A percentile compares a stretch with the other conserved stretches of the same genome.
Conservation (phyloP, 2,113 vertebrate genomes). For the Oryzias javanicus region DNA sequence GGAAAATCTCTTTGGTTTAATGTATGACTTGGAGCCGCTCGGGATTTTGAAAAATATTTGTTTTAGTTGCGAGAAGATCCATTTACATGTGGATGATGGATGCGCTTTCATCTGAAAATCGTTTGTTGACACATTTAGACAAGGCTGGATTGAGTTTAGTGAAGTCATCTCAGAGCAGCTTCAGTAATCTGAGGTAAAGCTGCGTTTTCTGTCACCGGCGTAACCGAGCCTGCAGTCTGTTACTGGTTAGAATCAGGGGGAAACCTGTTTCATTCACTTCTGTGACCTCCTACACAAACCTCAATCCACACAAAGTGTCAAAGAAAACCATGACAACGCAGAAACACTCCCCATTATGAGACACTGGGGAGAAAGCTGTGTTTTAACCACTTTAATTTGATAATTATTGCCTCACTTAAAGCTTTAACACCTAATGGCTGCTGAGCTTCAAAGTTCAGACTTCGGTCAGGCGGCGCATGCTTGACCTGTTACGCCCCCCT, state of each 20-base stretch:
- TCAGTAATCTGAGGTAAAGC: too few species aligned
- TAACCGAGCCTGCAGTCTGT: too few species aligned
- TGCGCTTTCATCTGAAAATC: too few species aligned
- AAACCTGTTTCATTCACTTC: background rate
- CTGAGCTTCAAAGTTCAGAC: slow-evolving; percentile 52
- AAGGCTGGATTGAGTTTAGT: too few species aligned
- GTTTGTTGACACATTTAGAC: too few species aligned
- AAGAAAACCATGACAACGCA: background rate
- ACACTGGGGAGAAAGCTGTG: slow-evolving; percentile 13
- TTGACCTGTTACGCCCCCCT: slow-evolving; percentile 38
- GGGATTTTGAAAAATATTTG: too few species aligned
- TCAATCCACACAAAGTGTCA: background rate
- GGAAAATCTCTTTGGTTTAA: too few species aligned
- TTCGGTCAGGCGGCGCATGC: slow-evolving; percentile 57
- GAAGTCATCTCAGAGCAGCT: too few species aligned
- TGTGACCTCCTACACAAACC: background rate
- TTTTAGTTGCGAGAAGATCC: too few species aligned
- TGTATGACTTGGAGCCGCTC: too few species aligned
- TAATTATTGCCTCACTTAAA: slow-evolving; percentile 5
- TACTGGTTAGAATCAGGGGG: background rate
- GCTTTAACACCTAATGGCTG: slow-evolving; percentile 17
- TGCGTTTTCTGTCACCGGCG: background rate
- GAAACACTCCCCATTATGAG: background rate
- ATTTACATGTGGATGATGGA: too few species aligned
- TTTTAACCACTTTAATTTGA: slow-evolving; percentile 25